Base-by-base conservation (phyloP, 2,888 invertebrate species). In the Uropetala carovei region DNA sequence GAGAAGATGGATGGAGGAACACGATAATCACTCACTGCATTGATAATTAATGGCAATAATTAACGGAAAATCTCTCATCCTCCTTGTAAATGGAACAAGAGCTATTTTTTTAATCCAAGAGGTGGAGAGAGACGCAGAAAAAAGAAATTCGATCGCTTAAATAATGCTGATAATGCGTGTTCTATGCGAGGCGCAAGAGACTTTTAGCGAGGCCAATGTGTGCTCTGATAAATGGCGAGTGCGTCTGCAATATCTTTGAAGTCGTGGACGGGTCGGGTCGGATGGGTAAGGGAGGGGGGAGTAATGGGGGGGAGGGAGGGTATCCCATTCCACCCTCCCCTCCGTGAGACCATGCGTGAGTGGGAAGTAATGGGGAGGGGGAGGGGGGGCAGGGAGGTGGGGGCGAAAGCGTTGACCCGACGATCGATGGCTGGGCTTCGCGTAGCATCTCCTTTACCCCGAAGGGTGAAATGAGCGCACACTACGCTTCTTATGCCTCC, bases 341-440 rank as follows among this genome's bases (percentile, higher is more conserved):
- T n/a, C 75, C 75, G 16, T 64, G 64, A 18, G 89, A 11, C 68
- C 89, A 43, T 27, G 83, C 56, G 83, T 56, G 75, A 75, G 75
- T 9, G 83, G 83, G 83, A 83, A 57, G 83, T 43, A 85, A 85
- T 56, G 64, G 43, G 7, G n/a, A 43, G 56, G 59, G 43, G 10
- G 89, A 0, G 75, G 14, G 64, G 14, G 64, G n/a, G 64, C 27
- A 11, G 85, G 56, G 27, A 27, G 27, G 22, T 22, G 86, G 59
- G 58, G 86, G 30, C n/a, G 64, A 60, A 89, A 89, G 68, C 89
- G 60, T 64, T 86, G 60, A 86, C 86, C 86, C 60, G 86, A 86
- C 86, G 89, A 89, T 89, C 89, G 89, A 89, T 89, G 89, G 64
- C 89, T 64, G 89, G 89, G 89, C 89, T 86, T 59, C 68, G 22